Evolutionary conservation across 2,113 vertebrate species (phyloP).

Genomic region (Centropristis striata): DNA sequence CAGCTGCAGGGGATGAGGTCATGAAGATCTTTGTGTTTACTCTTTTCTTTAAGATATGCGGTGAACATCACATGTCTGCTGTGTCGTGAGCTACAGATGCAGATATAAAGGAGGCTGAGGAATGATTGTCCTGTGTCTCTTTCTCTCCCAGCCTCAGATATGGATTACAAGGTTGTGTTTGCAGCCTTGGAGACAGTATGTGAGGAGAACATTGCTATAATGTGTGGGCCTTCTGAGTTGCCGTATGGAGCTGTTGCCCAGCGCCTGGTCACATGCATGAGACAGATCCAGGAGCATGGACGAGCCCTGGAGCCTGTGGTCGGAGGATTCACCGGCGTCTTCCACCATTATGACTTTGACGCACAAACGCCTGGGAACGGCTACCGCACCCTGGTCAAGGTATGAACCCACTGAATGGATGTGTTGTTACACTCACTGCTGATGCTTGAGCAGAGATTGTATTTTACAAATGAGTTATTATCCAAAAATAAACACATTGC

Average conservation of each 20-base stretch:
- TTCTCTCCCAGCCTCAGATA: slow-evolving; percentile 48
- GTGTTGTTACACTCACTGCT: neutral
- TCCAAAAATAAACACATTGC: neutral
- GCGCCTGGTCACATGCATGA: slow-evolving; percentile 64
- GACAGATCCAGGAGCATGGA: slow-evolving; percentile 71
- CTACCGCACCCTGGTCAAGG: slow-evolving; percentile 81
- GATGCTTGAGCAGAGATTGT: neutral
- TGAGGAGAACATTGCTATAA: slow-evolving; percentile 54
- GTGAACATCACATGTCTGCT: slow-evolving; percentile 51
- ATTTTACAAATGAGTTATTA: neutral
- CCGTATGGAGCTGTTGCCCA: slow-evolving; percentile 39
- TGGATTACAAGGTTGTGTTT: slow-evolving; percentile 75
- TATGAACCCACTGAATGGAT: slow-evolving; percentile 17
- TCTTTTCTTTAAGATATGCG: neutral
- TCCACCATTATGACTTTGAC: slow-evolving; percentile 79
- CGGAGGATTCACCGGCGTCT: slow-evolving; percentile 61
- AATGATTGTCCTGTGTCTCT: neutral
- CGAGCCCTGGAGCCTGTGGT: slow-evolving; percentile 69
- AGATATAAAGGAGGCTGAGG: slow-evolving; percentile 14
- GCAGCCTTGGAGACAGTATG: slow-evolving; percentile 67
- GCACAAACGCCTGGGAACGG: slow-evolving; percentile 75
- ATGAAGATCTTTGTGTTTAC: slow-evolving; percentile 41
- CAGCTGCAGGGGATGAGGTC: slow-evolving; percentile 19
- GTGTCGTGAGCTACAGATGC: neutral
- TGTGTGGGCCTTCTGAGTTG: slow-evolving; percentile 38